Conservation (phyloP, 2,888 invertebrate genomes). For the Tineola bisselliella region DNA sequence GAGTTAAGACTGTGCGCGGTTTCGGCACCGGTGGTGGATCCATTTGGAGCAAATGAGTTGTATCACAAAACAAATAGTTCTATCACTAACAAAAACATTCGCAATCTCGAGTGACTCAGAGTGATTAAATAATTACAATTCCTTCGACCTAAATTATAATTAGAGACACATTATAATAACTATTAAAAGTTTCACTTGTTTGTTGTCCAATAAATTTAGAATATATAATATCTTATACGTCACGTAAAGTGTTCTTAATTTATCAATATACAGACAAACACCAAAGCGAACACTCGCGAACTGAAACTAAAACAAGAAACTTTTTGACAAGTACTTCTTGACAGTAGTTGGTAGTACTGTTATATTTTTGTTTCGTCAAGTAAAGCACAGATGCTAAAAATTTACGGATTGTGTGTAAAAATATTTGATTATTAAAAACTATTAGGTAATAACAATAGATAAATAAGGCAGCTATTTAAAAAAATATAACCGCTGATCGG, state of each 20-base stretch:
- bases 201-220: not conserved
- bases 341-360: too few relatives aligned
- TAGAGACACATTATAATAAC: not conserved
- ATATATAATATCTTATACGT: not conserved
- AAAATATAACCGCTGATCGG: too few relatives aligned
- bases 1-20: conserved; percentile 35
- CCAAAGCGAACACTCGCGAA: not conserved
- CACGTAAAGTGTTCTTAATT: not conserved
- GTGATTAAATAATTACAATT: not conserved
- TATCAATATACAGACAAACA: not conserved
- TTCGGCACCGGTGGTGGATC: conserved; percentile 57
- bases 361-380: too few relatives aligned
- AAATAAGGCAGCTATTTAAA: too few relatives aligned
- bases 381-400: too few relatives aligned
- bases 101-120: conserved; percentile 5
- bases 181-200: not conserved
- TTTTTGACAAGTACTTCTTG: too few relatives aligned
- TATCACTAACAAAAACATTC: not conserved
- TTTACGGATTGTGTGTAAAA: too few relatives aligned
- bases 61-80: not conserved
- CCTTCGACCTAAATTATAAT: not conserved
- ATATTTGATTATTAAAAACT: too few relatives aligned
- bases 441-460: too few relatives aligned
- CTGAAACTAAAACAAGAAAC: not conserved
- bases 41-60: conserved; percentile 25